Conservation (phyloP, 2,113 vertebrate species). For the Oxyura jamaicensis region DNA sequence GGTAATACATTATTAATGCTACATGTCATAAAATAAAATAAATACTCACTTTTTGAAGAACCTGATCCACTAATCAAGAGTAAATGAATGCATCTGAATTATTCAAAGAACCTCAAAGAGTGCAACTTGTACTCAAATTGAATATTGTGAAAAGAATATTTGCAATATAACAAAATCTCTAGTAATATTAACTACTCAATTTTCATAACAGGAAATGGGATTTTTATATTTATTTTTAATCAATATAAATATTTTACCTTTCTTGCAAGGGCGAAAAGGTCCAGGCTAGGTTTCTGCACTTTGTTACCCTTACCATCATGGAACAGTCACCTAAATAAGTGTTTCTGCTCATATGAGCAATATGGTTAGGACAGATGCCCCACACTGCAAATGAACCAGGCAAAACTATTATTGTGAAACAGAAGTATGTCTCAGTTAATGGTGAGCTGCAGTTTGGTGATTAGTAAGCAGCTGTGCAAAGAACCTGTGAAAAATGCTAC, state of each 20-base stretch:
- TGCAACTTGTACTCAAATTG: constrained; percentile 76
- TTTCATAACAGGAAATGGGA: not conserved
- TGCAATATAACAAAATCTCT: constrained; percentile 45
- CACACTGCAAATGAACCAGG: not conserved
- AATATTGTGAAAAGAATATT: constrained; percentile 75
- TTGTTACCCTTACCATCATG: not conserved
- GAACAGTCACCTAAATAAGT: not conserved
- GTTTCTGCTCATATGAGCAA: not conserved
- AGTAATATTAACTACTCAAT: constrained; percentile 23
- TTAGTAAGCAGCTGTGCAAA: not conserved
- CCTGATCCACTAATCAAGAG: constrained; percentile 76
- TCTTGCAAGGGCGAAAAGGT: not conserved
- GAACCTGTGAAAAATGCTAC: not conserved
- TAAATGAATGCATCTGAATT: constrained; percentile 78
- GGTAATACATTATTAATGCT: constrained; percentile 77
- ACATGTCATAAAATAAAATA: constrained; percentile 75
- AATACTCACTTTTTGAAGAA: constrained; percentile 72
- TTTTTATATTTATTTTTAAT: constrained; percentile 27
- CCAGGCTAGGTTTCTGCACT: not conserved
- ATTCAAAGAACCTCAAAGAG: constrained; percentile 72
- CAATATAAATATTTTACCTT: not conserved
- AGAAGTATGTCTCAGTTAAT: not conserved
- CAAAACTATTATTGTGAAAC: not conserved
- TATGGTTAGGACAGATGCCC: not conserved
- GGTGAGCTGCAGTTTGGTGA: not conserved